These are phyloP conservation scores for Stichodactyla mertensii DNA, from an alignment of 64 coral and sea anemone genomes.

Conservation along the genomic window DNA sequence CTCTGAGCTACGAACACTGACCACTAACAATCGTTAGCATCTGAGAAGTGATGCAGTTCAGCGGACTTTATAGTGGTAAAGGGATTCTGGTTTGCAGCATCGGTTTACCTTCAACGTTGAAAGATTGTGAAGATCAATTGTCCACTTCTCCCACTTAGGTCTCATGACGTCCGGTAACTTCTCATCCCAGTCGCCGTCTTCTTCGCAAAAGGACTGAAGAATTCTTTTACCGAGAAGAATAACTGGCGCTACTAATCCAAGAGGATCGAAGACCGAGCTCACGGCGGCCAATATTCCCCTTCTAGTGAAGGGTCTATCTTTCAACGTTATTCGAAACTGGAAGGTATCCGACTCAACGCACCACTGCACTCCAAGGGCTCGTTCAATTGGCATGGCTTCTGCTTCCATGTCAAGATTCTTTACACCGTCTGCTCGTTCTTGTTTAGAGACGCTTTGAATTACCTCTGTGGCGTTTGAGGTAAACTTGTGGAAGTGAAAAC, in stretches of 20 bases:
- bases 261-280: constrained; percentile 3
- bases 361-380: constrained; percentile 26
- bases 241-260: neutral
- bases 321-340: neutral
- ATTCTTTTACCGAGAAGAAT: neutral
- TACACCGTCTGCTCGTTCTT: constrained; percentile 11
- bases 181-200: too few species aligned
- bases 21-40: too few species aligned
- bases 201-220: neutral
- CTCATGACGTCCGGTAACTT: too few species aligned
- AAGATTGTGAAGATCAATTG: too few species aligned
- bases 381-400: constrained; percentile 10
- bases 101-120: too few species aligned
- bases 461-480: neutral
- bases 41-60: too few species aligned
- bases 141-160: too few species aligned
- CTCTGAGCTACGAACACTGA: too few species aligned
- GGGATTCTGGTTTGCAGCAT: too few species aligned
- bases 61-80: too few species aligned
- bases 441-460: neutral
- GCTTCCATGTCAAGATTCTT: neutral
- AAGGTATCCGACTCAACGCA: constrained; percentile 15
- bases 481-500: constrained; percentile 29
- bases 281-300: neutral
- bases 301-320: constrained; percentile 14